Conservation (phyloP, 2,888 invertebrate species). For the Plebejus argus region DNA sequence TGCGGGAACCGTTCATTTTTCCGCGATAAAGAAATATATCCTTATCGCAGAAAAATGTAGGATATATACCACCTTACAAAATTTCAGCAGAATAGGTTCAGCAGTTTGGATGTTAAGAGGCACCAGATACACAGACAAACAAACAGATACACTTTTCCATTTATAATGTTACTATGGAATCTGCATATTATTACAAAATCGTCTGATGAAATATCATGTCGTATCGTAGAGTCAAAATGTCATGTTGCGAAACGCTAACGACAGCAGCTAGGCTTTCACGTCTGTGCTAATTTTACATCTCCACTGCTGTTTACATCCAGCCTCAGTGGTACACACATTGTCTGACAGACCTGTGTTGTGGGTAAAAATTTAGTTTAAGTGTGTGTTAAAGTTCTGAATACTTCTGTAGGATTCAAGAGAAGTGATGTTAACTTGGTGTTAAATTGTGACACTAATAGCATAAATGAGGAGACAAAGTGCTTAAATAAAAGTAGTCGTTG, state of each 20-base stretch:
- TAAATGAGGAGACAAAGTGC: not conserved
- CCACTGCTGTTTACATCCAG: not conserved
- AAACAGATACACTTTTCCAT: too few relatives aligned
- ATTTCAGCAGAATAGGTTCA: too few relatives aligned
- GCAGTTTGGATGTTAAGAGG: too few relatives aligned
- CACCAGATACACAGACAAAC: too few relatives aligned
- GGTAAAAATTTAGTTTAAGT: not conserved
- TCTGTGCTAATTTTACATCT: constrained; percentile 19
- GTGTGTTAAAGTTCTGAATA: not conserved
- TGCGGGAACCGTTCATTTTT: too few relatives aligned
- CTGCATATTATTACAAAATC: too few relatives aligned
- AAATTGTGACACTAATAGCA: not conserved
- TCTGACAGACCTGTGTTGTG: not conserved
- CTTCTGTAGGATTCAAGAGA: not conserved
- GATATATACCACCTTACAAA: too few relatives aligned
- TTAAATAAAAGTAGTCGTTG: not conserved
- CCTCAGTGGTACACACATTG: constrained; percentile 2
- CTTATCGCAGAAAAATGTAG: too few relatives aligned
- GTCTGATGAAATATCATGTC: not conserved
- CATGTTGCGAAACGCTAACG: not conserved
- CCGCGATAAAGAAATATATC: too few relatives aligned
- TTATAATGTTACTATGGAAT: too few relatives aligned
- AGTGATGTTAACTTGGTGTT: not conserved
- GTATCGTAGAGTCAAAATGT: not conserved
- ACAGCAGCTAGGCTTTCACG: constrained; percentile 4